phyloP scores from a whole-genome alignment of 2,113 vertebrate species.

The Cynocephalus volans region DNA sequence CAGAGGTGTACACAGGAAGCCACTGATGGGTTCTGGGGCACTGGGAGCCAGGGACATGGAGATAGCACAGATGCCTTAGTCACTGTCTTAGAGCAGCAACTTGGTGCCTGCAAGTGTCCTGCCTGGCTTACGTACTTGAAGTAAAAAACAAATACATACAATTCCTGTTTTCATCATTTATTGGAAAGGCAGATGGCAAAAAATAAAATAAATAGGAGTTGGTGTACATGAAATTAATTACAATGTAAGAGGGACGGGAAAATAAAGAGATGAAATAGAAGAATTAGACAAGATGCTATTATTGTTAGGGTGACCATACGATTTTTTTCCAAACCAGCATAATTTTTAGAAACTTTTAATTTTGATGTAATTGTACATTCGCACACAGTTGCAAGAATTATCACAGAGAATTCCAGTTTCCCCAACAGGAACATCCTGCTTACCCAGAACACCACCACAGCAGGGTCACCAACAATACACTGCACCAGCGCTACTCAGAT shows the following conservation, averaged over 20 bases:
- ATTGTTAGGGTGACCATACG: too few relatives aligned
- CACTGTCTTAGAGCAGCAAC: background rate
- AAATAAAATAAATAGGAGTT: background rate
- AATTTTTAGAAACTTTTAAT: background rate
- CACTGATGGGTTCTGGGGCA: background rate
- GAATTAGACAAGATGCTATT: too few relatives aligned
- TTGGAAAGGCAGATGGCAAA: background rate
- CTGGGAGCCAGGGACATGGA: background rate
- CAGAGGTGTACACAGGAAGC: background rate
- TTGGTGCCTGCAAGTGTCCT: background rate
- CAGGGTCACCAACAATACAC: background rate
- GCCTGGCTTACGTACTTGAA: background rate
- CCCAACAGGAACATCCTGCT: background rate
- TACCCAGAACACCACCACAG: background rate
- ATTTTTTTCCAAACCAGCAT: too few relatives aligned
- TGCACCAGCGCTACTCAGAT: background rate
- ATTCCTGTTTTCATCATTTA: background rate
- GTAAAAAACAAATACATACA: background rate
- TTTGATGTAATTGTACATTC: background rate
- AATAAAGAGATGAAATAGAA: background rate
- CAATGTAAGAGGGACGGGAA: background rate
- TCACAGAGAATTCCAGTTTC: background rate
- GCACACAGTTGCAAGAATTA: background rate
- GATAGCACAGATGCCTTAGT: background rate
- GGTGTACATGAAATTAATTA: background rate